A percentile compares a stretch with the other conserved stretches of the same genome.
These are phyloP conservation scores for Ammodytes dubius DNA, from an alignment of 2,113 vertebrate genomes.

Conservation along the genomic window DNA sequence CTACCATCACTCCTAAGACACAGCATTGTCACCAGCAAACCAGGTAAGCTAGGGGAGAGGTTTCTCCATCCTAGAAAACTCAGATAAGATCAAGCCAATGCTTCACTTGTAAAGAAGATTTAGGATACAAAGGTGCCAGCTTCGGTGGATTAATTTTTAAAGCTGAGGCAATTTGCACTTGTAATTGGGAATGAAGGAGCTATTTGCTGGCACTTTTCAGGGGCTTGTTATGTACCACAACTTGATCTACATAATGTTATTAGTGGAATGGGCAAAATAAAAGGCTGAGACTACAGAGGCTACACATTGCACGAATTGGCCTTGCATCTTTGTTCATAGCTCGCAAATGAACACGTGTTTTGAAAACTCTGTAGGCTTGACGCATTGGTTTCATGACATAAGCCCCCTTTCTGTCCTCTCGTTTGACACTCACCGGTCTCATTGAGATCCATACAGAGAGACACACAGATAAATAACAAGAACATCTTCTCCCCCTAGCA, in stretches of 20 bases:
- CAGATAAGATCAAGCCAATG: slow-evolving; percentile 68
- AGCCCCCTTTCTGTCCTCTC: slow-evolving; percentile 17
- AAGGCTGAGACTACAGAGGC: slow-evolving; percentile 31
- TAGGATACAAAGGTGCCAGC: slow-evolving; percentile 71
- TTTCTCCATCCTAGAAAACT: slow-evolving; percentile 31
- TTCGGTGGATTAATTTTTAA: slow-evolving; percentile 75
- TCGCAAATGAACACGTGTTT: not conserved
- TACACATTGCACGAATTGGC: slow-evolving; percentile 24
- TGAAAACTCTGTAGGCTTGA: not conserved
- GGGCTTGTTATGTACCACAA: slow-evolving; percentile 65
- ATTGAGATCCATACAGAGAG: slow-evolving; percentile 33
- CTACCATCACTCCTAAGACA: slow-evolving; percentile 28
- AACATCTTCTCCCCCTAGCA: slow-evolving; percentile 19
- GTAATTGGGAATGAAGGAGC: slow-evolving; percentile 74
- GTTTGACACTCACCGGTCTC: slow-evolving; percentile 41
- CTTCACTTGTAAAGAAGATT: slow-evolving; percentile 68
- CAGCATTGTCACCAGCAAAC: slow-evolving; percentile 58
- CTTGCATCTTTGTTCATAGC: slow-evolving; percentile 19
- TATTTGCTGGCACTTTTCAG: slow-evolving; percentile 68
- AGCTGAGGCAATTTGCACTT: slow-evolving; percentile 77
- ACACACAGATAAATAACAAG: slow-evolving; percentile 40
- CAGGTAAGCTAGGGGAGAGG: slow-evolving; percentile 49
- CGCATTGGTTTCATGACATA: slow-evolving; percentile 1
- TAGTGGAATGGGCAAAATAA: slow-evolving; percentile 42
- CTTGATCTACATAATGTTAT: slow-evolving; percentile 69